Conservation (phyloP, 2,113 vertebrate species). For the Helogale parvula region DNA sequence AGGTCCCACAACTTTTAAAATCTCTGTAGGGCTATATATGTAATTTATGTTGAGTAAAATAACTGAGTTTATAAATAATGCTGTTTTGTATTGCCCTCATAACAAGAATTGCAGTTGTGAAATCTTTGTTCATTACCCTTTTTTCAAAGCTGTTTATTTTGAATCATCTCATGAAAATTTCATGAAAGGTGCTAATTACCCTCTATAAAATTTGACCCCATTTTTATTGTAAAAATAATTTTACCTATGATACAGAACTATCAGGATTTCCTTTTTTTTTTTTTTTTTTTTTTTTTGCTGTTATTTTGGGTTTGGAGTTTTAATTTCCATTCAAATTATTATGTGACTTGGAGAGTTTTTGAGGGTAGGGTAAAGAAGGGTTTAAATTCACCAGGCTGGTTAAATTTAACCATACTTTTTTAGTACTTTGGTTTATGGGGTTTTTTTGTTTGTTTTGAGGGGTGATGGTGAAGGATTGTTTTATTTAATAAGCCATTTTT, state of each 20-base stretch:
- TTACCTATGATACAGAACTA: conserved; percentile 6
- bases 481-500: conserved; percentile 56
- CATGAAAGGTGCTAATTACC: conserved; percentile 26
- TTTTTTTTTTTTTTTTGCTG: conserved; percentile 37
- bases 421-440: conserved; percentile 18
- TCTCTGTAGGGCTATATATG: conserved; percentile 36
- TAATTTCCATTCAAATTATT: conserved; percentile 59
- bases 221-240: conserved; percentile 67
- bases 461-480: conserved; percentile 34
- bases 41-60: conserved; percentile 52
- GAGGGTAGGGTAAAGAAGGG: neutral
- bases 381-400: conserved; percentile 35
- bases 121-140: conserved; percentile 10
- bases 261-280: conserved; percentile 46
- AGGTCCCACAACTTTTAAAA: neutral
- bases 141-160: conserved; percentile 67
- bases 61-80: conserved; percentile 49
- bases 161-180: conserved; percentile 59
- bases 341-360: conserved; percentile 39
- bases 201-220: conserved; percentile 43
- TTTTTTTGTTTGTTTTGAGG: conserved; percentile 41
- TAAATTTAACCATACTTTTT: conserved; percentile 47
- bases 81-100: conserved; percentile 54
- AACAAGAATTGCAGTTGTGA: neutral
- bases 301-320: conserved; percentile 14